Evolutionary conservation across 2,797 vertebrate species (phyloP), one percentile per base, ranked within the genome.

Genomic region (Menidia menidia): DNA sequence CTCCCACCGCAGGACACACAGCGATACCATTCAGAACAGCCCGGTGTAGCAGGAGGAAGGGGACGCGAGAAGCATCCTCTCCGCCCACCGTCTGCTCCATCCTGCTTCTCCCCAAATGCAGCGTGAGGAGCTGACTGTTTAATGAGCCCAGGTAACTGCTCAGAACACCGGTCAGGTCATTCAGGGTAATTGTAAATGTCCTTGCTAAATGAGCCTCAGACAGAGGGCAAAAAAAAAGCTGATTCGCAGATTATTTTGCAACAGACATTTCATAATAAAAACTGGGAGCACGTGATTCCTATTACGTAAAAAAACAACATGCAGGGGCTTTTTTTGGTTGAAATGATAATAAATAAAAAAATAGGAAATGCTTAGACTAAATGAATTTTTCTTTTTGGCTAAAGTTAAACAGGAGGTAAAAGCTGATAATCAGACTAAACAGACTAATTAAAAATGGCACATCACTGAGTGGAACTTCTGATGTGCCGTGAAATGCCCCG

Each of bases 81-180:
- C 69, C 44, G 54, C 39, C 6, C 44, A 25, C 10, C 33, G 58
- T 57, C 64, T 54, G 71, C 73, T 62, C 2, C 8, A 33, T 45
- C 48, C n/a, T 33, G 32, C 55, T 53, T 61, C 60, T 32, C n/a
- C 32, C 18, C 9, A 51, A 68, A 56, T 9, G 54, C 45, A 64
- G 48, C 64, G 16, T 25, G 43, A 35, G 58, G n/a, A 14, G 16
- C 25, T 25, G 25, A 25, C 25, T 13, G 61, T 53, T 70, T 78
- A 71, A 82, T 71, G 65, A 83, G 73, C 56, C 14, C 35, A 60
- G 41, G 69, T 70, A 72, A 60, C 25, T 2, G 56, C 52, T 57
- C 56, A 15, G 16, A 51, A 63, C 31, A 53, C 53, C 3, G 19
- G 59, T 65, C 3, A 43, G 52, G 65, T 73, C 60, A 47, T 64